These are phyloP conservation scores for Sycophila texana DNA, from an alignment of 2,888 invertebrate species.

Conservation along the genomic window DNA sequence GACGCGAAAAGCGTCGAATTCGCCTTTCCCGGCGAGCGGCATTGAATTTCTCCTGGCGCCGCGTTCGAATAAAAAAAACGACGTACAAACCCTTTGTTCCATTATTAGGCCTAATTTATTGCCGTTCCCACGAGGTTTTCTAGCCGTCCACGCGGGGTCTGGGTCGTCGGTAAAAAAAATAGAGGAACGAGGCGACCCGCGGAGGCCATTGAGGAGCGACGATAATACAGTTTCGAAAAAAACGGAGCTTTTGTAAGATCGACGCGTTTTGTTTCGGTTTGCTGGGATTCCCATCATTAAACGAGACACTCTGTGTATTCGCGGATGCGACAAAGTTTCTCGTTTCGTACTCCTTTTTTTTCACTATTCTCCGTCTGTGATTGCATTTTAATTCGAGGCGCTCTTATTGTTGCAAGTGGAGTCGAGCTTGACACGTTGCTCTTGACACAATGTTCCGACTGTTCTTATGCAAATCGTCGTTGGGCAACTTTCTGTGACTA, in stretches of 20 bases:
- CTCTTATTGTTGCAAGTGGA: not conserved
- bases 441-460: constrained; percentile 14
- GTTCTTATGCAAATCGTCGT: constrained; percentile 1
- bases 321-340: too few species aligned
- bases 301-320: too few species aligned
- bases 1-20: constrained; percentile 17
- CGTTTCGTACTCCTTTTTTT: too few species aligned
- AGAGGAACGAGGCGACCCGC: too few species aligned
- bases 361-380: not conserved
- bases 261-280: not conserved
- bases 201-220: too few species aligned
- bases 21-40: constrained; percentile 3
- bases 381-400: not conserved
- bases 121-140: not conserved
- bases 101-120: constrained; percentile 45
- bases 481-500: constrained; percentile 1
- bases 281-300: constrained; percentile 14
- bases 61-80: not conserved
- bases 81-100: constrained; percentile 30
- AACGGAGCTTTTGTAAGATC: not conserved
- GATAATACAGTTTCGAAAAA: not conserved
- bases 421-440: constrained; percentile 26
- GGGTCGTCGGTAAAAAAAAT: too few species aligned
- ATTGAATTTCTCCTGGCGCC: constrained; percentile 40
- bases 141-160: too few species aligned